These are phyloP conservation scores for Rhogogaster chlorosoma DNA, from an alignment of 2,888 invertebrate genomes.

Conservation along the genomic window DNA sequence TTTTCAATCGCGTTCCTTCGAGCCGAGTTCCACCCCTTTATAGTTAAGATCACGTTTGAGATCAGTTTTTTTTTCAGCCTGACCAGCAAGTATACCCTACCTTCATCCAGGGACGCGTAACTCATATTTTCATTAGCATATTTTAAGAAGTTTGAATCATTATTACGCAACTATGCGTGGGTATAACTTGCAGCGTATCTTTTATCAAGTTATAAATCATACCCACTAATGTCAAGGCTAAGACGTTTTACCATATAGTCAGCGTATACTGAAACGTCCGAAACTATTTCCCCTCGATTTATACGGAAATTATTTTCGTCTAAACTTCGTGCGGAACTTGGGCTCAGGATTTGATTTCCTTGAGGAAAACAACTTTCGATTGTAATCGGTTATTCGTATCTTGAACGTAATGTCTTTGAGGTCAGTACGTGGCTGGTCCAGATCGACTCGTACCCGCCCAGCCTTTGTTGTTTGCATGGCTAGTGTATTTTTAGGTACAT, in stretches of 20 bases:
- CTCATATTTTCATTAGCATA: background rate
- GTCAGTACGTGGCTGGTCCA: conserved; percentile 46
- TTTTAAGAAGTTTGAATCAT: background rate
- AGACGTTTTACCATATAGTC: background rate
- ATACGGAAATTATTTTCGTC: background rate
- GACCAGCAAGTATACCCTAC: background rate
- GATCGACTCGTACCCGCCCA: conserved; percentile 53
- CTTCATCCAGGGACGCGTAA: background rate
- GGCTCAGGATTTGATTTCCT: conserved; percentile 27
- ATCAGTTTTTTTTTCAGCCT: conserved; percentile 27
- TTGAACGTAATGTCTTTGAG: conserved; percentile 50
- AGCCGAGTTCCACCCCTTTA: conserved; percentile 9
- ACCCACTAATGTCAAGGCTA: conserved; percentile 39
- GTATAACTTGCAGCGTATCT: background rate
- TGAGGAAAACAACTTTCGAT: conserved; percentile 46
- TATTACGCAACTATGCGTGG: conserved; percentile 16
- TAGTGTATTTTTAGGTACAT: conserved; percentile 49
- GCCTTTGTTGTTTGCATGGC: conserved; percentile 67
- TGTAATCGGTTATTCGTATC: conserved; percentile 38
- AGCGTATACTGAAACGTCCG: background rate
- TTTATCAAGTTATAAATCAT: background rate
- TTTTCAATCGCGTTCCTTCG: conserved; percentile 37
- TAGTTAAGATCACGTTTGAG: conserved; percentile 30
- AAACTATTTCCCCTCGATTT: background rate
- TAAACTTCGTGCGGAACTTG: background rate